A percentile compares a stretch with the other conserved stretches of the same genome.
Evolutionary conservation across 2,888 invertebrate species (phyloP).

Genomic region (Ditylenchus weischeri): DNA sequence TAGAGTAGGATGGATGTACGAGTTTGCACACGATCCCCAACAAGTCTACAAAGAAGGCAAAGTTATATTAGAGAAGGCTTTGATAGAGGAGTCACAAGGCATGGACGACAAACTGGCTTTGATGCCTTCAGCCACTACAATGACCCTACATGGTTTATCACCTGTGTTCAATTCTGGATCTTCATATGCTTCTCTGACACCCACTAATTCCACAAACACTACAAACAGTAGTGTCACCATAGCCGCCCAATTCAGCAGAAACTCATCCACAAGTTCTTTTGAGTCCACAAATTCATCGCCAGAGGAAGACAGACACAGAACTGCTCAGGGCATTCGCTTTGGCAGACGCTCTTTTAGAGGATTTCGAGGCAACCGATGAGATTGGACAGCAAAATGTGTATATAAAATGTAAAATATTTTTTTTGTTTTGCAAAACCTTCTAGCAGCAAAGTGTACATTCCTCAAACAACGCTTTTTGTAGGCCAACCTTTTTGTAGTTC

Average conservation of each 20-base stretch:
- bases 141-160: background rate
- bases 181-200: background rate
- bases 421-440: too few relatives aligned
- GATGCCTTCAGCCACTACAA: constrained; percentile 1
- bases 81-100: constrained; percentile 1
- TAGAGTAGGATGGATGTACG: constrained; percentile 19
- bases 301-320: constrained; percentile 1
- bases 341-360: constrained; percentile 6
- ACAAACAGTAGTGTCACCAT: background rate
- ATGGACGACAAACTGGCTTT: constrained; percentile 6
- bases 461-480: background rate
- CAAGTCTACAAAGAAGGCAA: constrained; percentile 17
- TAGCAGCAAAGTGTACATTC: too few relatives aligned
- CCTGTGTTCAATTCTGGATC: background rate
- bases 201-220: background rate
- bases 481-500: too few relatives aligned
- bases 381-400: background rate
- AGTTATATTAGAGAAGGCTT: constrained; percentile 5
- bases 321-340: constrained; percentile 1
- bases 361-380: background rate
- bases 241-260: background rate
- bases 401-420: constrained; percentile 1
- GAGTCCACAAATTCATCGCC: background rate
- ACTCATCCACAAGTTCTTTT: background rate
- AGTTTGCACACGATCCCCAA: background rate